Base-by-base conservation (phyloP, 2,888 invertebrate species). In the Troglohyphantes excavatus region DNA sequence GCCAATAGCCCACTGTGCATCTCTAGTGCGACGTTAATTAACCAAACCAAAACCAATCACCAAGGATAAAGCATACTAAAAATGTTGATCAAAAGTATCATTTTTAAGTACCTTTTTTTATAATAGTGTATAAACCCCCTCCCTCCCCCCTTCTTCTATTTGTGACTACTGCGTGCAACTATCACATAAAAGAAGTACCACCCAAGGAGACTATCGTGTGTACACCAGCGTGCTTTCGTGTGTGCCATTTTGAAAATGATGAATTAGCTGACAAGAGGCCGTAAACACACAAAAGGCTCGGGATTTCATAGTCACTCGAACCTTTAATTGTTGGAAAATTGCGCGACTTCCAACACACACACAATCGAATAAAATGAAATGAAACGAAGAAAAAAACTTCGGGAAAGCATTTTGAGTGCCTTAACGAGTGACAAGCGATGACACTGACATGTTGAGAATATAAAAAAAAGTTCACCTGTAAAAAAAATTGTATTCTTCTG, bases 221-320 rank as follows among this genome's bases (percentile, higher is more conserved):
- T 21, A 33, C 63, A 26, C 39, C 23, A 61, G 27, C 65, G 46
- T 65, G 21, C 59, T 65, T 78, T 63, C 67, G 67, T 68, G 67
- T 43, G 13, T 73, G 82, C 75, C 73, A 82, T 81, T 82, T 68
- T 33, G 53, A 23, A 46, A 76, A 88, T 88, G 88, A 88, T 88
- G 88, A 82, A 88, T 88, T 88, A 63, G 81, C 88, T 88, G 88
- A 88, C 88, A 88, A 76, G 70, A n/a, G 23, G 23, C 72, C 70
- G 65, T 63, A 75, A 82, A 82, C 82, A 75, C 43, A 88, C 88
- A 88, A 88, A 82, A 88, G 76, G 59, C 88, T 68, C 61, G 68
- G 76, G 68, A 88, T 88, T 88, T 88, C 88, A 88, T 81, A 88
- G 81, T 75, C 67, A 88, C 75, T 75, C 21, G 67, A 23, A 43